A percentile compares a stretch with the other conserved stretches of the same genome.
Conservation (phyloP, 2,797 vertebrate genomes). For the Pampus argenteus region DNA sequence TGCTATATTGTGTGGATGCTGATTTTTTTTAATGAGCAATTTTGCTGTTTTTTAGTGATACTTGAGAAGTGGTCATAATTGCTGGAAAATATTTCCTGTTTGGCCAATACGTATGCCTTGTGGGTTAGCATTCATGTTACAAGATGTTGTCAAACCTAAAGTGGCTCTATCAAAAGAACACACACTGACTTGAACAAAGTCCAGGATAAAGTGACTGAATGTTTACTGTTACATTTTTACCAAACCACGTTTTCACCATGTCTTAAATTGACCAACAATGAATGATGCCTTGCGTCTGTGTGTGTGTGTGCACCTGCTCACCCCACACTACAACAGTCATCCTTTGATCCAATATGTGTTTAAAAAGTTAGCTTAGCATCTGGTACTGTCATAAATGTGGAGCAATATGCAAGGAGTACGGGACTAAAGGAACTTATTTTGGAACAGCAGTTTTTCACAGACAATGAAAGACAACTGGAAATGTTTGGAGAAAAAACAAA, state of each 20-base stretch:
- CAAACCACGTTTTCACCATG: slow-evolving; percentile 7
- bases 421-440: neutral
- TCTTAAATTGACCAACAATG: slow-evolving; percentile 1
- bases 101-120: slow-evolving; percentile 23
- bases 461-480: neutral
- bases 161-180: slow-evolving; percentile 41
- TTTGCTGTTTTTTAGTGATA: slow-evolving; percentile 53
- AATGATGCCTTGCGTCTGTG: slow-evolving; percentile 2
- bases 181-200: slow-evolving; percentile 17
- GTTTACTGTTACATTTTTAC: slow-evolving; percentile 37
- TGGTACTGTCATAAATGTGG: neutral
- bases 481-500: slow-evolving; percentile 16
- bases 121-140: slow-evolving; percentile 46
- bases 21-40: slow-evolving; percentile 26
- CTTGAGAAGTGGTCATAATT: slow-evolving; percentile 60
- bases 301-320: slow-evolving; percentile 6
- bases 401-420: slow-evolving; percentile 1
- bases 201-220: slow-evolving; percentile 20
- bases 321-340: neutral
- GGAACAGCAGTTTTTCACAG: neutral
- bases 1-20: slow-evolving; percentile 29
- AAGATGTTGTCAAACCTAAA: slow-evolving; percentile 47
- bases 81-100: slow-evolving; percentile 53
- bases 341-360: neutral
- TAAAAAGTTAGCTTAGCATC: slow-evolving; percentile 10